Percentiles rank a stretch among this genome's conserved stretches.
Evolutionary conservation across 2,113 vertebrate genomes (phyloP).

Genomic region (Microtus pennsylvanicus): DNA sequence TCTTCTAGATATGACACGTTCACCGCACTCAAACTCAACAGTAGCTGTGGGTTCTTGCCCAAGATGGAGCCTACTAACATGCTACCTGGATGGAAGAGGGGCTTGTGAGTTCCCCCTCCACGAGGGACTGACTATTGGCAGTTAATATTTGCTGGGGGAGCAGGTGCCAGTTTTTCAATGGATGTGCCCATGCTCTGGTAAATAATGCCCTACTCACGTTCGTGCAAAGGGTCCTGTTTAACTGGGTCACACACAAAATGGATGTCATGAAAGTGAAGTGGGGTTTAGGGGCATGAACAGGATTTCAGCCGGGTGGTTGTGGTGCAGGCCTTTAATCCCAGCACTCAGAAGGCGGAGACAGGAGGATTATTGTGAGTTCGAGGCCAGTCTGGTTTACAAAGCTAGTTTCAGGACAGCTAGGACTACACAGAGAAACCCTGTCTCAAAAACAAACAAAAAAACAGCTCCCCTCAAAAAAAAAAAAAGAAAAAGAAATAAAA

Average conservation of each 20-base stretch:
- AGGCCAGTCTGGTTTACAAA: neutral
- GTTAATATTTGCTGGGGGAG: neutral
- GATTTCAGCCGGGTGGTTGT: neutral
- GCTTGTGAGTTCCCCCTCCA: no score
- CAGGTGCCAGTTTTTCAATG: neutral
- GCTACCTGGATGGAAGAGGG: neutral
- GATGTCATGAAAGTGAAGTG: neutral
- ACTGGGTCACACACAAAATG: neutral
- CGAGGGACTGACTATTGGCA: neutral
- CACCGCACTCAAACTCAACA: neutral
- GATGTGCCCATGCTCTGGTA: neutral
- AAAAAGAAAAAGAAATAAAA: neutral
- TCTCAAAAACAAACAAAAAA: neutral
- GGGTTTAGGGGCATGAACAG: neutral
- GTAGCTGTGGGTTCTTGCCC: neutral
- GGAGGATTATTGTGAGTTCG: neutral
- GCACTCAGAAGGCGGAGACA: neutral
- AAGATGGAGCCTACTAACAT: neutral
- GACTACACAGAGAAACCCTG: neutral
- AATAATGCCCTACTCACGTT: neutral
- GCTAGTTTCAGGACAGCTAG: neutral
- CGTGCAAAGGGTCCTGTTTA: neutral
- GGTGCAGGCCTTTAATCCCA: neutral
- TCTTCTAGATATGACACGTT: neutral
- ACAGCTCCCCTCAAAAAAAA: neutral